These are phyloP conservation scores for Potamarius usumacintae DNA, from an alignment of 2,113 vertebrate genomes.

Conservation along the genomic window DNA sequence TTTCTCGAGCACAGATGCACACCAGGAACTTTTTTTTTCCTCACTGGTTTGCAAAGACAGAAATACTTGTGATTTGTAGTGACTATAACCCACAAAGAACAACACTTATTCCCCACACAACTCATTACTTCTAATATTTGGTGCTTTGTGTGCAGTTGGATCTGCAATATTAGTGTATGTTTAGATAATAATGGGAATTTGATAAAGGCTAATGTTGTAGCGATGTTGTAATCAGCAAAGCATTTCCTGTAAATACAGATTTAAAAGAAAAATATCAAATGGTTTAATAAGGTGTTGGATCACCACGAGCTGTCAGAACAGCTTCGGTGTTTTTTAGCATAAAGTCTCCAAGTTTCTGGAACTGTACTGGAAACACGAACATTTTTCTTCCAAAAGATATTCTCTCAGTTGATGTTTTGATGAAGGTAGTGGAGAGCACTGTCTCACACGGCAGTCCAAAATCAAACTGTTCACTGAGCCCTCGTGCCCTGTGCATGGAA, in stretches of 20 bases:
- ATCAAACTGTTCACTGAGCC: neutral
- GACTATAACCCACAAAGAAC: conserved; percentile 45
- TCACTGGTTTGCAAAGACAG: conserved; percentile 36
- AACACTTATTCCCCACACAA: conserved; percentile 16
- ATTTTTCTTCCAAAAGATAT: neutral
- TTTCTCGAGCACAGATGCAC: conserved; percentile 48
- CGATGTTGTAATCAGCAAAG: neutral
- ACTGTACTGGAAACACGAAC: neutral
- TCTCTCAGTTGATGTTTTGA: neutral
- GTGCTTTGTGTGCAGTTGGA: neutral
- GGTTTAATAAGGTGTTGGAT: neutral
- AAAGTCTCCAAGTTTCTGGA: neutral
- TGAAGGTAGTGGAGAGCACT: neutral
- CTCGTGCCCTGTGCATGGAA: neutral
- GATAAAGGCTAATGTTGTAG: neutral
- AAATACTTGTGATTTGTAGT: conserved; percentile 49
- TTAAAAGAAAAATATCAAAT: no score
- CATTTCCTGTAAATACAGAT: neutral
- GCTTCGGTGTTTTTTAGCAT: neutral
- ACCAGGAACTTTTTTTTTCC: conserved; percentile 38
- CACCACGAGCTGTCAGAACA: neutral
- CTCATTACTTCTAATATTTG: neutral
- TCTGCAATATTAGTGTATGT: neutral
- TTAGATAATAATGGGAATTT: neutral
- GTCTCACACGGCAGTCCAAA: neutral